phyloP scores from a whole-genome alignment of 2,113 vertebrate species.

The Centropus unirufus region DNA sequence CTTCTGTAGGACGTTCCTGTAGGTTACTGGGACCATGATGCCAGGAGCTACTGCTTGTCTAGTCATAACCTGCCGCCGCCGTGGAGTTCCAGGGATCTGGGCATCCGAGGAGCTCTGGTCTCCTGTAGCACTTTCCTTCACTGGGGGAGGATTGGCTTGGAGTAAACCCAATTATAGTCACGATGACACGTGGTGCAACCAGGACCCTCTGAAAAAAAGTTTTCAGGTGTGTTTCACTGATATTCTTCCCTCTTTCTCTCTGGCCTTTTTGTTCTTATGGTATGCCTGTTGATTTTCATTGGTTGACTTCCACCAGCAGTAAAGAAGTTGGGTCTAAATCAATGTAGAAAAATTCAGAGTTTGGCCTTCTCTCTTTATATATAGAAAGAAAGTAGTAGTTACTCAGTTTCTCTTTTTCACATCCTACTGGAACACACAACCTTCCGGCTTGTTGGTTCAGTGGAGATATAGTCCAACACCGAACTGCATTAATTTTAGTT shows the following conservation, averaged over 20 bases:
- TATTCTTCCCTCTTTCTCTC: neutral
- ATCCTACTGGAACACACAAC: neutral
- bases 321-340: neutral
- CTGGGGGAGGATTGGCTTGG: neutral
- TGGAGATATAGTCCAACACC: neutral
- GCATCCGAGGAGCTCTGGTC: neutral
- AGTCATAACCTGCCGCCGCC: accelerated
- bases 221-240: neutral
- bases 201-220: neutral
- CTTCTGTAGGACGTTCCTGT: neutral
- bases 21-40: neutral
- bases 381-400: neutral
- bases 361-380: neutral
- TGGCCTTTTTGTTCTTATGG: neutral
- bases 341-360: neutral
- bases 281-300: neutral
- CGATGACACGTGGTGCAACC: neutral
- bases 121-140: accelerated
- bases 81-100: neutral
- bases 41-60: neutral
- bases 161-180: neutral
- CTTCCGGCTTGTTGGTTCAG: neutral
- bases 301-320: neutral
- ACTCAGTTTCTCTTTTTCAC: neutral
- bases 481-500: neutral